phyloP scores from a whole-genome alignment of 1,140 invertebrate species.

The Drosophila ananassae region DNA sequence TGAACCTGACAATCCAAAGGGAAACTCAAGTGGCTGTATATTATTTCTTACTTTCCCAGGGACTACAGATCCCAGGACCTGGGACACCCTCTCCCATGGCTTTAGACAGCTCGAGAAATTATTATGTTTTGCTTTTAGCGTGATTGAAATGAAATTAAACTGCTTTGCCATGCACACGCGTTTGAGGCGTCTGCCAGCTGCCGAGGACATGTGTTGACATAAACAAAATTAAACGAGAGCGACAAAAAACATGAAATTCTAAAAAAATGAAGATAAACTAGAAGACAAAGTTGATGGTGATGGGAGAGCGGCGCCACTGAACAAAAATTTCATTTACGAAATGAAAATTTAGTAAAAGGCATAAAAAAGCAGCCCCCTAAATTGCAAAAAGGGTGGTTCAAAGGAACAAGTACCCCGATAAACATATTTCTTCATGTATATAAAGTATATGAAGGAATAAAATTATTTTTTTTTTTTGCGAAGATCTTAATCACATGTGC shows the following conservation, averaged over 20 bases:
- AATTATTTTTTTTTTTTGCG: slow-evolving; percentile 24
- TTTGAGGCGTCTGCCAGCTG: slow-evolving; percentile 67
- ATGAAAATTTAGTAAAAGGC: slow-evolving; percentile 74
- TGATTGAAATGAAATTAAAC: slow-evolving; percentile 83
- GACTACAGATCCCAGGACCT: not conserved
- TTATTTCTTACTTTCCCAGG: slow-evolving; percentile 64
- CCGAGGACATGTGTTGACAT: slow-evolving; percentile 74
- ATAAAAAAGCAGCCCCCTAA: slow-evolving; percentile 38
- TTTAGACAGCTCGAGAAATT: slow-evolving; percentile 75
- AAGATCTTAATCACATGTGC: slow-evolving; percentile 61
- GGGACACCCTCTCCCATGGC: slow-evolving; percentile 9
- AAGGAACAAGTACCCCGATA: slow-evolving; percentile 39
- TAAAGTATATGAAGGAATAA: slow-evolving; percentile 3
- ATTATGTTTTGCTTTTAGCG: slow-evolving; percentile 81
- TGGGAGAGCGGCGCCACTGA: not conserved
- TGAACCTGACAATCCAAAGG: slow-evolving; percentile 1
- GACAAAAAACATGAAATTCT: slow-evolving; percentile 23
- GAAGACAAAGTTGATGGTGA: slow-evolving; percentile 46
- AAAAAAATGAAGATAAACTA: slow-evolving; percentile 70
- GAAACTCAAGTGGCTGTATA: slow-evolving; percentile 29
- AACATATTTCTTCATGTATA: slow-evolving; percentile 59
- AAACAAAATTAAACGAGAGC: slow-evolving; percentile 37
- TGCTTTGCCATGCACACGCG: slow-evolving; percentile 46
- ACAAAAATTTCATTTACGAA: slow-evolving; percentile 73
- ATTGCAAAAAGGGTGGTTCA: not conserved